Conservation (phyloP, 2,888 invertebrate genomes). For the Argynnis bischoffii region DNA sequence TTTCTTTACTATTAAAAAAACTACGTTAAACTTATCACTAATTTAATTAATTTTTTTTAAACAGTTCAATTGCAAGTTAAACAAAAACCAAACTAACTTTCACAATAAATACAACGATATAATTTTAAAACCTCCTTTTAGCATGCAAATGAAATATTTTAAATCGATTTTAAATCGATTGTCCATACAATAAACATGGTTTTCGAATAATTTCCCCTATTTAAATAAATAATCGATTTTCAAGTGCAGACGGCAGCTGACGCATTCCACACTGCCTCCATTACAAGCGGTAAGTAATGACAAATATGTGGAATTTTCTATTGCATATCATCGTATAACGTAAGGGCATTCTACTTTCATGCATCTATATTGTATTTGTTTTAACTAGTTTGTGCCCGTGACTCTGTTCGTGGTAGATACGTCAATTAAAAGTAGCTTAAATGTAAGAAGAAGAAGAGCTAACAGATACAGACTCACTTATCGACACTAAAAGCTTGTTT, state of each 20-base stretch:
- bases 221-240: constrained; percentile 26
- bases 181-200: constrained; percentile 3
- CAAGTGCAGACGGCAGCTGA: constrained; percentile 25
- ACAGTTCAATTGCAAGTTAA: no score
- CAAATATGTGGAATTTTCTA: constrained; percentile 30
- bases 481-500: no score
- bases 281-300: constrained; percentile 24
- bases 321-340: constrained; percentile 15
- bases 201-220: constrained; percentile 14
- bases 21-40: no score
- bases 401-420: no score
- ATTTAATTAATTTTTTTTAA: no score
- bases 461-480: no score
- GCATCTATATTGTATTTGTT: constrained; percentile 3
- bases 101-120: background rate
- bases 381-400: background rate
- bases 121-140: background rate
- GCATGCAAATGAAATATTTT: background rate
- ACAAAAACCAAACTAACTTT: background rate
- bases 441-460: no score
- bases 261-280: constrained; percentile 12
- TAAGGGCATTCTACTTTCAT: constrained; percentile 16
- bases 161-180: constrained; percentile 6
- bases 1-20: no score
- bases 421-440: no score